A percentile compares a stretch with the other conserved stretches of the same genome.
Evolutionary conservation across 2,888 invertebrate genomes (phyloP).

Genomic region (Andrena bicolor): DNA sequence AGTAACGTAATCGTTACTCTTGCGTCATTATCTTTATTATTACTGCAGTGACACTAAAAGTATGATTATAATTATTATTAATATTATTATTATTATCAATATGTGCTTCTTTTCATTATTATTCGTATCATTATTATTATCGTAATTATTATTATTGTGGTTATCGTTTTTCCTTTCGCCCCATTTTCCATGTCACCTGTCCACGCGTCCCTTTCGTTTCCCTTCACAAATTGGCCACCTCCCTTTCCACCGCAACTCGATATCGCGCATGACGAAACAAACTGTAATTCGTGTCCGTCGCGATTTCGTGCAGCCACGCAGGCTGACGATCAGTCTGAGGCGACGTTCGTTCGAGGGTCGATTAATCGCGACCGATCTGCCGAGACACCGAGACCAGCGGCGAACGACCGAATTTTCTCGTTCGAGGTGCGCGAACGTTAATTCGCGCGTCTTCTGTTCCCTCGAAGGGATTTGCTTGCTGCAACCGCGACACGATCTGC

Average conservation of each 20-base stretch:
- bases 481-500: conserved; percentile 48
- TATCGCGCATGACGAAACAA: not conserved
- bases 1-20: conserved; percentile 28
- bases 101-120: conserved; percentile 41
- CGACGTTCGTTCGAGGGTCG: not conserved
- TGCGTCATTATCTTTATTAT: conserved; percentile 55
- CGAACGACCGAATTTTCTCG: not conserved
- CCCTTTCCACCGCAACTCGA: not conserved
- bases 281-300: not conserved
- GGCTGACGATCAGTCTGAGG: not conserved
- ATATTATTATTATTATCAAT: conserved; percentile 23
- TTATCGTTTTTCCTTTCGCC: not conserved
- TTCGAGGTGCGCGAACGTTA: not conserved
- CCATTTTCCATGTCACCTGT: not conserved
- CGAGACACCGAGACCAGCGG: conserved; percentile 1
- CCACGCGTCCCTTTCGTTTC: not conserved
- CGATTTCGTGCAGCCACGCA: not conserved
- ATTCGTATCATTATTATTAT: conserved; percentile 39
- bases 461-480: conserved; percentile 32
- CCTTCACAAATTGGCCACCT: not conserved
- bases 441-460: not conserved
- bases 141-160: conserved; percentile 42
- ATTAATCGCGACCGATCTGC: conserved; percentile 29
- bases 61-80: conserved; percentile 42
- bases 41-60: conserved; percentile 50